Base-by-base conservation (phyloP, 2,888 invertebrate species). In the Erebia aethiops region DNA sequence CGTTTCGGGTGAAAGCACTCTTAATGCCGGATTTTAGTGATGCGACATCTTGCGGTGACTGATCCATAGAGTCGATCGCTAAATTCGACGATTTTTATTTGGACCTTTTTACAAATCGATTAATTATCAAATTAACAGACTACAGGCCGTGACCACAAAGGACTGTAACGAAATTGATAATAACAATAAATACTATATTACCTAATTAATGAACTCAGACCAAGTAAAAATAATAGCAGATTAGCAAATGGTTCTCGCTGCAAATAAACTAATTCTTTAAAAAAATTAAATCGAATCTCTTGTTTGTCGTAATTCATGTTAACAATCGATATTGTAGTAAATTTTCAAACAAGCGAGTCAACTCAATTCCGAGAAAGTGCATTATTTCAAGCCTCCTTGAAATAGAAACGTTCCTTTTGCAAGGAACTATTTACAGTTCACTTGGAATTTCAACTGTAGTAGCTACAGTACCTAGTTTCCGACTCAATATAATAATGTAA, bases 1-100 rank as follows among this genome's bases (percentile, higher is more conserved):
- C 85, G 89, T 82, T 90, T 89, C 89, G 92, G 92, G 92, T 93
- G 91, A 92, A 92, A 86, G 92, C 90, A 92, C 92, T 91, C 89
- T 88, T 87, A 87, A 90, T 87, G 88, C 85, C 80, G 84, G 83
- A 87, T 89, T 60, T 52, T 49, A 67, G 67, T 67, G 67, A 58
- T 67, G 58, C 13, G 62, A 49, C 46, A 46, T 13, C 49, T 52
- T 63, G 10, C 9, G 26, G 26, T 16, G 51, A n/a, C 10, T 1
- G 63, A 63, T 51, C 21, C 51, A 8, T 58, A n/a, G 35, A n/a
- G 11, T 58, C 35, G 58, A 63, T 16, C 1, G 18, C 61, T 43
- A 16, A 46, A 61, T 43, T 43, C 16, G 9, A 13, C 11, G 16
- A 18, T 62, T 14, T 16, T 21, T 0, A 7, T 5, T 1, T 61